Evolutionary conservation across 35 echinoderm and acorn worm species (phyloP), one percentile per base, ranked within the genome.

Genomic region (Stichopus chloronotus): DNA sequence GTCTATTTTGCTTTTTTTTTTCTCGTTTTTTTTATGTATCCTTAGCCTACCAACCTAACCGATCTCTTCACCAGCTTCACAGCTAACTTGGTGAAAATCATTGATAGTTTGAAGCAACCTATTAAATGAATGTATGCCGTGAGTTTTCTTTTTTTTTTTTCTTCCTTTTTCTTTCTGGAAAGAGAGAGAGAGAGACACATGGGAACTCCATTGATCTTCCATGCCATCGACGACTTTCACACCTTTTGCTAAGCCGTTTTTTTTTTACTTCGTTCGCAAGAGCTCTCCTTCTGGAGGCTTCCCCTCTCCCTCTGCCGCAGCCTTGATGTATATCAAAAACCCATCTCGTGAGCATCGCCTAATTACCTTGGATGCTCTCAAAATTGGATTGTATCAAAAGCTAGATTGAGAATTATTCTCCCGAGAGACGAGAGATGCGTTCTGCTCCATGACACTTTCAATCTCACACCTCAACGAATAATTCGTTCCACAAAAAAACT

Each of bases 401-500:
- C 87, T 89, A 89, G 60, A 89, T 89, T 89, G 87, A 89, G 59
- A 89, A 89, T 89, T 72, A 89, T 89, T 60, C 65, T 72, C 87
- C 87, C 87, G 11, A 89, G 87, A 61, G 87, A 89, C 8, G 9
- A 59, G 59, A 89, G 87, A 54, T 25, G 87, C 87, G 87, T 72
- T 71, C 59, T 72, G 87, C 87, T 89, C 65, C 87, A 72, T 89
- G 59, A 71, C 87, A 71, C 87, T 89, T 89, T 89, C 65, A 89
- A 89, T 89, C 87, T 89, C 87, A 89, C 87, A 89, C 87, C 87
- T 89, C 87, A 89, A 89, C 87, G 87, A 89, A 89, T 89, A 72
- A 89, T 89, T 71, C 87, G 65, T 89, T 89, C 87, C 87, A 89
- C 87, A 89, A 65, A 85, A 85, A 89, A 85, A 85, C 82, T 85